phyloP scores from a whole-genome alignment of 1,140 invertebrate species.

The Drosophila ananassae region DNA sequence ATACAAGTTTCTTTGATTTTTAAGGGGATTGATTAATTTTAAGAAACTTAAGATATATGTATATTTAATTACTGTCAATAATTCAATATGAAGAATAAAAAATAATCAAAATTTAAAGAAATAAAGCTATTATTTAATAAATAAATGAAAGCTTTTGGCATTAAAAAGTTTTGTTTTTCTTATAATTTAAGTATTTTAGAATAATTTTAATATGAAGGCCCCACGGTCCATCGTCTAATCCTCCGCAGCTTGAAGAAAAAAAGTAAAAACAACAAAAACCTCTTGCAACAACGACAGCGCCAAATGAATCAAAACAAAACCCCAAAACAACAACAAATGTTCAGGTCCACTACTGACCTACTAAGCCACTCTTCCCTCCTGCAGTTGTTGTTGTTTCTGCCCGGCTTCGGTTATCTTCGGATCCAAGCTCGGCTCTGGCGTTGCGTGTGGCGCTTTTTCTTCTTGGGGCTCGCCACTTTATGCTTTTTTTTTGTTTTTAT shows the following conservation, averaged over 20 bases:
- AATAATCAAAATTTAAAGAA: too few relatives aligned
- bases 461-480: conserved; percentile 21
- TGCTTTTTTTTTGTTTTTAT: conserved; percentile 27
- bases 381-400: conserved; percentile 5
- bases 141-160: too few relatives aligned
- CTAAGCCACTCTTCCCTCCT: conserved; percentile 61
- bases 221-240: conserved; percentile 34
- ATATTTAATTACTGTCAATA: too few relatives aligned
- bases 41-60: too few relatives aligned
- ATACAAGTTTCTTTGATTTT: too few relatives aligned
- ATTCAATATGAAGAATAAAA: too few relatives aligned
- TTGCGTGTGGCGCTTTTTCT: conserved; percentile 73
- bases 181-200: too few relatives aligned
- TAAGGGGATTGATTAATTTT: too few relatives aligned
- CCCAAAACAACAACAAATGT: conserved; percentile 55
- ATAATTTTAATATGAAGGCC: not conserved
- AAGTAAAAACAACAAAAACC: conserved; percentile 15
- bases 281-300: conserved; percentile 32
- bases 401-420: conserved; percentile 6
- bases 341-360: conserved; percentile 82
- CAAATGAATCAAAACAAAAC: conserved; percentile 68
- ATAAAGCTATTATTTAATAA: too few relatives aligned
- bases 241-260: conserved; percentile 15
- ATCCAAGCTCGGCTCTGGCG: conserved; percentile 18
- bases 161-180: too few relatives aligned